Conservation (phyloP, 2,888 invertebrate species). For the Napeogenes inachia region DNA sequence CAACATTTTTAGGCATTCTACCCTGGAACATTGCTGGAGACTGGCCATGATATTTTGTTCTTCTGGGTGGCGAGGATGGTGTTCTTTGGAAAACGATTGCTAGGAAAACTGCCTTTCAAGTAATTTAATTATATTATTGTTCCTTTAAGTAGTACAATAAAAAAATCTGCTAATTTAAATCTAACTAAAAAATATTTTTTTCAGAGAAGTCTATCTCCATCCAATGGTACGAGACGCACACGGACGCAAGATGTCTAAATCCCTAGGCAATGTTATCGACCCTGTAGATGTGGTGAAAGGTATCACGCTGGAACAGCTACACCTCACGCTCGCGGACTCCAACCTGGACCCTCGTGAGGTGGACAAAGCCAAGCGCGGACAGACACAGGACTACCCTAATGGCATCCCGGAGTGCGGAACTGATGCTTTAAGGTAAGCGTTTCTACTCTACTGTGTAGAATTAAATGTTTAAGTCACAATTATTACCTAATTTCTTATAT, state of each 20-base stretch:
- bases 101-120: slow-evolving; percentile 94
- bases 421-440: slow-evolving; percentile 90
- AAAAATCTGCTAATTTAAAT: not conserved
- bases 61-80: slow-evolving; percentile 99
- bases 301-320: slow-evolving; percentile 86
- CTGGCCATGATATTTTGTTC: slow-evolving; percentile 98
- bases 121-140: slow-evolving; percentile 44
- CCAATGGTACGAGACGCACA: slow-evolving; percentile 98
- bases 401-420: slow-evolving; percentile 99
- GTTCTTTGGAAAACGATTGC: slow-evolving; percentile 94
- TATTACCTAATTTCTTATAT: not conserved
- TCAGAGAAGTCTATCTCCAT: slow-evolving; percentile 92
- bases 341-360: slow-evolving; percentile 93
- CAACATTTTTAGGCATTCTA: slow-evolving; percentile 83
- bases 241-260: slow-evolving; percentile 99
- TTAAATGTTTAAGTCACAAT: no score
- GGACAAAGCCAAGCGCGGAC: slow-evolving; percentile 84
- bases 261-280: slow-evolving; percentile 97
- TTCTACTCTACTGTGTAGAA: no score
- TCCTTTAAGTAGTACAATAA: not conserved
- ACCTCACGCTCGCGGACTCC: slow-evolving; percentile 83
- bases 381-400: slow-evolving; percentile 87
- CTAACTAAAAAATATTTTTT: slow-evolving; percentile 19
- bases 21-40: slow-evolving; percentile 94
- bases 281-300: slow-evolving; percentile 97